Evolutionary conservation across 2,113 vertebrate genomes (phyloP).

Genomic region (Ptyas mucosa): DNA sequence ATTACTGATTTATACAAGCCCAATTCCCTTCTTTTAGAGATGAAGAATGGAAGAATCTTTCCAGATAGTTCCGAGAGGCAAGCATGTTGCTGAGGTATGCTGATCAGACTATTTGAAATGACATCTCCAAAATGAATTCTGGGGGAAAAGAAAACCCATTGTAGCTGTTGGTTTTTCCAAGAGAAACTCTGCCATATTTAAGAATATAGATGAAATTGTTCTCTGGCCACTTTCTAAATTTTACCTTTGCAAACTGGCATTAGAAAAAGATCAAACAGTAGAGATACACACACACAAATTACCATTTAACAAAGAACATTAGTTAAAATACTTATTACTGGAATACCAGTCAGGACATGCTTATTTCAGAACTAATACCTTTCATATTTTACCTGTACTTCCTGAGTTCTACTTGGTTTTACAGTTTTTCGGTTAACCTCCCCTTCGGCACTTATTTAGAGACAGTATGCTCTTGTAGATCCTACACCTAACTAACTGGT

Average conservation of each 20-base stretch:
- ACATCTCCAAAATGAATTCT: neutral
- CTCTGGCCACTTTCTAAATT: neutral
- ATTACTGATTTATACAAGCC: constrained; percentile 35
- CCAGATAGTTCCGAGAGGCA: neutral
- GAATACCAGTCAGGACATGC: constrained; percentile 60
- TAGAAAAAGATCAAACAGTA: neutral
- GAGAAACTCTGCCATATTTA: neutral
- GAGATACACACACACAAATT: constrained; percentile 55
- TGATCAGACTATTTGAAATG: neutral
- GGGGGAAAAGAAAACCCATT: too few relatives aligned
- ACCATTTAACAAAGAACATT: constrained; percentile 52
- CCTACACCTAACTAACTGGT: constrained; percentile 20
- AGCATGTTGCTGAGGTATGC: neutral
- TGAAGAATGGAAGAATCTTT: constrained; percentile 29
- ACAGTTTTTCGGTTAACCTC: constrained; percentile 52
- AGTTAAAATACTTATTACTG: constrained; percentile 59
- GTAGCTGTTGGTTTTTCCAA: neutral
- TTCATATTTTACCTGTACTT: constrained; percentile 60
- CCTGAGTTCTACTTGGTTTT: constrained; percentile 62
- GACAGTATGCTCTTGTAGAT: constrained; percentile 25
- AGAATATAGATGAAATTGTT: neutral
- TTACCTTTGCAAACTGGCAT: constrained; percentile 17
- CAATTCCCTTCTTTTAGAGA: neutral
- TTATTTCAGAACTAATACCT: constrained; percentile 55
- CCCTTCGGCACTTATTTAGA: constrained; percentile 19